phyloP scores from a whole-genome alignment of 2,888 invertebrate genomes.

The Drosophila flavopinicola region DNA sequence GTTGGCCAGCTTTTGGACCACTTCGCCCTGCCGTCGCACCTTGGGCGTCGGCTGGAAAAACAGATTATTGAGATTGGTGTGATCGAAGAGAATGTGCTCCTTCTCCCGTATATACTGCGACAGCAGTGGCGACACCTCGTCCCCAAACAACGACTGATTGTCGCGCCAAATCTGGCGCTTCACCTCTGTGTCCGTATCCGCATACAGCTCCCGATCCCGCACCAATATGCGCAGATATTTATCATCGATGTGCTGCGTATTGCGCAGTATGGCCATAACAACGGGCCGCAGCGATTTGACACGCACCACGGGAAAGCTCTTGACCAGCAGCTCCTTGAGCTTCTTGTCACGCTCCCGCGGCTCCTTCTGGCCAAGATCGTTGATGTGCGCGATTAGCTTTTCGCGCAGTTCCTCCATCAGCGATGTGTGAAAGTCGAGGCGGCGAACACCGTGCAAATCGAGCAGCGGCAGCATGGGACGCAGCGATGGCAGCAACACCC shows the following conservation, averaged over 20 bases:
- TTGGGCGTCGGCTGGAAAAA: conserved; percentile 98
- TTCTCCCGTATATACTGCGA: conserved; percentile 97
- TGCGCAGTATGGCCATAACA: conserved; percentile 96
- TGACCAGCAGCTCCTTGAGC: conserved; percentile 94
- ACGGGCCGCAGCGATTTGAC: conserved; percentile 96
- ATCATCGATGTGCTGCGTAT: conserved; percentile 96
- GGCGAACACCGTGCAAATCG: conserved; percentile 96
- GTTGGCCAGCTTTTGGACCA: conserved; percentile 96
- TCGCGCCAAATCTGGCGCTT: conserved; percentile 99
- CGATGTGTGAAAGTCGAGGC: conserved; percentile 97
- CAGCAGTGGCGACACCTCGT: conserved; percentile 97
- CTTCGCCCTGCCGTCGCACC: conserved; percentile 89
- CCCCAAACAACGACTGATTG: conserved; percentile 97
- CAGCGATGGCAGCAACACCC: conserved; percentile 95
- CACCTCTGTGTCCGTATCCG: conserved; percentile 97
- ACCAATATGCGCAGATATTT: conserved; percentile 92
- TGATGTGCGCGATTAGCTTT: conserved; percentile 91
- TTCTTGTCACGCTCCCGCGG: conserved; percentile 88
- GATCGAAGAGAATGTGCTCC: conserved; percentile 95
- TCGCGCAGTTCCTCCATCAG: conserved; percentile 92
- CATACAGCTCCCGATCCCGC: conserved; percentile 94
- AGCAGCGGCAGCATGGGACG: conserved; percentile 98
- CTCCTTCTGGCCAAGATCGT: conserved; percentile 89
- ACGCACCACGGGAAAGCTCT: conserved; percentile 97
- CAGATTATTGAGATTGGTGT: conserved; percentile 91